Percentiles rank a stretch among this genome's conserved stretches.
Conservation (phyloP, 1,140 invertebrate species). For the Manduca sexta region DNA sequence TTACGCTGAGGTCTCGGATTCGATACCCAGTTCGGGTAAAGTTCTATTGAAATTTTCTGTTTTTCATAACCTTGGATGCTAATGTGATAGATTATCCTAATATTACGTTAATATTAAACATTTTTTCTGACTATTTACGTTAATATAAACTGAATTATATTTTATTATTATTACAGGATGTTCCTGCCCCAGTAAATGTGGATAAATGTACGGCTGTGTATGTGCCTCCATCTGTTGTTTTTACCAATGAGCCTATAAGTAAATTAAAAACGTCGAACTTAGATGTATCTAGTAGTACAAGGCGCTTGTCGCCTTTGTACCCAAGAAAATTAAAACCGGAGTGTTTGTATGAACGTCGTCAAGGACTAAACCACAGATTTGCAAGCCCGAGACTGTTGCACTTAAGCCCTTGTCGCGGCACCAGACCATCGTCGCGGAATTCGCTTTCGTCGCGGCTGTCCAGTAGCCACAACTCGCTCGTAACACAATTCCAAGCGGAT, state of each 20-base stretch:
- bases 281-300: slow-evolving; percentile 35
- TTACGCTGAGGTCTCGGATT: no score
- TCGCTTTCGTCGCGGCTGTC: slow-evolving; percentile 84
- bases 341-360: slow-evolving; percentile 49
- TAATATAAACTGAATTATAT: no score
- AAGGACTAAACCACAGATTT: slow-evolving; percentile 70
- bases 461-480: slow-evolving; percentile 86
- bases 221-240: slow-evolving; percentile 44
- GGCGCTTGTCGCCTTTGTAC: slow-evolving; percentile 51
- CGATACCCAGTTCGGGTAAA: no score
- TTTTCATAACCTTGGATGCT: no score
- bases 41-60: no score
- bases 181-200: slow-evolving; percentile 27
- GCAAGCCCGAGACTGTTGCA: slow-evolving; percentile 77
- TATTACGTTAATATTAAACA: no score
- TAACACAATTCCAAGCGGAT: slow-evolving; percentile 82
- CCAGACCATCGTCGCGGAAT: slow-evolving; percentile 80
- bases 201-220: slow-evolving; percentile 43
- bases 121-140: no score
- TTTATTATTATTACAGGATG: slow-evolving; percentile 41
- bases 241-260: slow-evolving; percentile 34
- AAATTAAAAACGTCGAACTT: slow-evolving; percentile 36
- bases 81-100: no score
- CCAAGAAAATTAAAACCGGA: slow-evolving; percentile 57
- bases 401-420: slow-evolving; percentile 75